phyloP scores from a whole-genome alignment of 2,113 vertebrate genomes.

The Laticauda laticaudata region DNA sequence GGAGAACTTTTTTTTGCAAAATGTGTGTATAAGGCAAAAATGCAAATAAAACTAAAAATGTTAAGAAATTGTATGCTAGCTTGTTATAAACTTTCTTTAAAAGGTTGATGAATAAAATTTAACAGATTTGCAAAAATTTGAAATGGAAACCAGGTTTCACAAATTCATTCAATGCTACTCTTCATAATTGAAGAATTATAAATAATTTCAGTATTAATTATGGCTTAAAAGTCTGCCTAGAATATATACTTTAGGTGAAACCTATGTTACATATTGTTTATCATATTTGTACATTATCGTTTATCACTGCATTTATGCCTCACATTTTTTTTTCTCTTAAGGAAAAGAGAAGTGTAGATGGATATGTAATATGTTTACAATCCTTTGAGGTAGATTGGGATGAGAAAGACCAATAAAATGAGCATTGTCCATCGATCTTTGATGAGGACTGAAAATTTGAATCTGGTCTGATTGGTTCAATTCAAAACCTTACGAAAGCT shows the following conservation, averaged over 20 bases:
- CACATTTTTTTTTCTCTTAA: background rate
- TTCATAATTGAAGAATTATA: too few species aligned
- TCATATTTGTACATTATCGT: background rate
- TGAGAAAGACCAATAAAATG: background rate
- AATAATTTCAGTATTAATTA: background rate
- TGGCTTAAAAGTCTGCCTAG: background rate
- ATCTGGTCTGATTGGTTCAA: background rate
- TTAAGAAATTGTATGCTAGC: background rate
- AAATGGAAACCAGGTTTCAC: background rate
- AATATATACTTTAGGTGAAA: background rate
- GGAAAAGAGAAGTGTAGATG: background rate
- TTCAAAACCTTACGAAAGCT: background rate
- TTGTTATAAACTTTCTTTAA: background rate
- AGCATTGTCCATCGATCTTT: background rate
- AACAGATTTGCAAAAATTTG: too few species aligned
- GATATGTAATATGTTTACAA: background rate
- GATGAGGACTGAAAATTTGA: background rate
- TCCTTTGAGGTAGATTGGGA: background rate
- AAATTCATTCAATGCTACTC: background rate
- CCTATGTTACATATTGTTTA: background rate
- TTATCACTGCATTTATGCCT: background rate
- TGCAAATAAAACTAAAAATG: background rate
- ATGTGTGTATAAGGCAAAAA: background rate
- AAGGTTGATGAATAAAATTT: too few species aligned
- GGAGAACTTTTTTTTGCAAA: background rate